Evolutionary conservation across 2,797 vertebrate species (phyloP).

Genomic region (Poecilia gillii): DNA sequence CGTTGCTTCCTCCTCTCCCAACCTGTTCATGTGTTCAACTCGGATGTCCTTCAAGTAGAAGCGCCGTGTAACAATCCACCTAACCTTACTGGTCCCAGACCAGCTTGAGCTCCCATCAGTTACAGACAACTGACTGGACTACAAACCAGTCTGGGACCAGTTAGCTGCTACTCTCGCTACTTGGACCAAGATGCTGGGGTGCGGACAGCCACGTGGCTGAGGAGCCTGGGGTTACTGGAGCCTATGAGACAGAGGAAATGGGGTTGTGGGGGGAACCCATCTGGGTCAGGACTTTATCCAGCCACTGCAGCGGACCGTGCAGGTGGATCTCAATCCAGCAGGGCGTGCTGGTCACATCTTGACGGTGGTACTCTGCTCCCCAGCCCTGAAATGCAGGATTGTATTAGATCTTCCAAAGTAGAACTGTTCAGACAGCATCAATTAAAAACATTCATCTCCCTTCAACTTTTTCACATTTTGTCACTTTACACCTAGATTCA

Average conservation of each 20-base stretch:
- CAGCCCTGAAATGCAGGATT: constrained; percentile 86
- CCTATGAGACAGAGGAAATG: constrained; percentile 98
- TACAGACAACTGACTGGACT: constrained; percentile 31
- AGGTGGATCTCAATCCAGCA: constrained; percentile 99
- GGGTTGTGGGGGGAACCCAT: constrained; percentile 99
- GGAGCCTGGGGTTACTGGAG: constrained; percentile 82
- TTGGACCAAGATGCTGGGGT: constrained; percentile 84
- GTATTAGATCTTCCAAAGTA: background rate
- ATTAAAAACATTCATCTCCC: background rate
- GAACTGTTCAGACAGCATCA: background rate
- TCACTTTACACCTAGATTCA: background rate
- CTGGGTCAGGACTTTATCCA: constrained; percentile 99
- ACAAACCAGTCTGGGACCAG: constrained; percentile 54
- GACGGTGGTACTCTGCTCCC: constrained; percentile 99
- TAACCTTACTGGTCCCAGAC: constrained; percentile 54
- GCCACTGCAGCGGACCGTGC: constrained; percentile 97
- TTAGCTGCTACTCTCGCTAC: constrained; percentile 51
- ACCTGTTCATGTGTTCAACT: constrained; percentile 84
- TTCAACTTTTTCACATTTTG: background rate
- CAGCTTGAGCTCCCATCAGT: constrained; percentile 43
- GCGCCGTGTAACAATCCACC: constrained; percentile 50
- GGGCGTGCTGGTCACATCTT: constrained; percentile 98
- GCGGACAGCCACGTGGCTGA: constrained; percentile 67
- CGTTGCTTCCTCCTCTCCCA: constrained; percentile 78
- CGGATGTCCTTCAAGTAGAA: constrained; percentile 93